Conservation (phyloP, 2,888 invertebrate genomes). For the Macrophya alboannulata region DNA sequence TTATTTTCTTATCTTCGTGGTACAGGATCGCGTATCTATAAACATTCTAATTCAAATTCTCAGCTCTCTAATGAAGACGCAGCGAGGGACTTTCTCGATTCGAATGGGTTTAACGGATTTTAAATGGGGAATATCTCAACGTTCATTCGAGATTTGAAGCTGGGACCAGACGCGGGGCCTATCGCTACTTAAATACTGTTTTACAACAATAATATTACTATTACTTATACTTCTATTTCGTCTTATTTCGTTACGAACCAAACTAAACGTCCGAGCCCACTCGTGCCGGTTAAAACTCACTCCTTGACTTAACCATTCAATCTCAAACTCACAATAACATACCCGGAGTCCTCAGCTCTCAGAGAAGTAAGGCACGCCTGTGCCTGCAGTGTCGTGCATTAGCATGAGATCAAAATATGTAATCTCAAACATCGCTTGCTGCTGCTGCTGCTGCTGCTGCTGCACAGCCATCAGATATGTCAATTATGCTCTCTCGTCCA, state of each 20-base stretch:
- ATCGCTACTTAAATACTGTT: background rate
- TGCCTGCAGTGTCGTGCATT: conserved; percentile 45
- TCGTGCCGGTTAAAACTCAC: conserved; percentile 42
- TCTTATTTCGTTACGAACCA: background rate
- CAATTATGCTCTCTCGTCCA: conserved; percentile 54
- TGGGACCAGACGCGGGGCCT: too few species aligned
- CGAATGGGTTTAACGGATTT: background rate
- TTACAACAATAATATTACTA: conserved; percentile 13
- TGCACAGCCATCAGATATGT: conserved; percentile 59
- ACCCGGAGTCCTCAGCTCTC: background rate
- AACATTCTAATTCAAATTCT: conserved; percentile 11
- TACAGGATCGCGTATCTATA: background rate
- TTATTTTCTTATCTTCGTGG: conserved; percentile 20
- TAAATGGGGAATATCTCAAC: background rate
- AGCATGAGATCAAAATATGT: conserved; percentile 59
- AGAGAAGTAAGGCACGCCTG: conserved; percentile 49
- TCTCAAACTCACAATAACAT: conserved; percentile 55
- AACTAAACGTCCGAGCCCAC: conserved; percentile 35
- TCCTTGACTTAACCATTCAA: conserved; percentile 55
- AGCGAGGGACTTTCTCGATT: background rate
- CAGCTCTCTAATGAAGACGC: conserved; percentile 6
- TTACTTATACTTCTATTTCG: background rate
- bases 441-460: too few species aligned
- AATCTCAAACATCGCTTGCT: conserved; percentile 58
- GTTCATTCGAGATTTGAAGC: background rate